Percentiles rank a stretch among this genome's conserved stretches.
These are phyloP conservation scores for Muscicapa adusta DNA, from an alignment of 2,113 vertebrate species.

Conservation along the genomic window DNA sequence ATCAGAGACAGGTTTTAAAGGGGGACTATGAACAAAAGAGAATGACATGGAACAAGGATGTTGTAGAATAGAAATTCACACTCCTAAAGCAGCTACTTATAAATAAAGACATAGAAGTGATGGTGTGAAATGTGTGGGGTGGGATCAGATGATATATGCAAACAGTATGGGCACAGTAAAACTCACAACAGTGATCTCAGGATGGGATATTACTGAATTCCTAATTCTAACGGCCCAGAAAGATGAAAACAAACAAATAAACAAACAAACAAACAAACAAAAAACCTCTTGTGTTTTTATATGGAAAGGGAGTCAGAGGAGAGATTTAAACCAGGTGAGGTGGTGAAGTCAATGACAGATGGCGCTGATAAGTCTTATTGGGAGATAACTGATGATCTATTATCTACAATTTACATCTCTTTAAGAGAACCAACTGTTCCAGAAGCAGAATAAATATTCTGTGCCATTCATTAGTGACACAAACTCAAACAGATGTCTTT, in stretches of 20 bases:
- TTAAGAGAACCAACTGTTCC: conserved; percentile 1
- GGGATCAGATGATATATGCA: background rate
- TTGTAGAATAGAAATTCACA: background rate
- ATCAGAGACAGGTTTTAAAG: background rate
- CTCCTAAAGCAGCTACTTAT: background rate
- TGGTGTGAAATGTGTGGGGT: background rate
- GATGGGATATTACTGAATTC: background rate
- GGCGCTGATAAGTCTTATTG: background rate
- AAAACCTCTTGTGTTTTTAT: background rate
- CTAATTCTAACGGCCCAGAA: background rate
- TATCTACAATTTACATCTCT: background rate
- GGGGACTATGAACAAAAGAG: background rate
- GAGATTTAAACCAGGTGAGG: background rate
- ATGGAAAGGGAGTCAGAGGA: background rate
- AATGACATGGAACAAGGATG: background rate
- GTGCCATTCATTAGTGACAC: background rate
- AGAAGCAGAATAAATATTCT: background rate
- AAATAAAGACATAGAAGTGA: background rate
- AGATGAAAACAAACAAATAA: background rate
- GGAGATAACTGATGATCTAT: background rate
- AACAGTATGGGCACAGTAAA: background rate
- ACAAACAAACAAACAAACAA: background rate
- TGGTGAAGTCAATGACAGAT: background rate
- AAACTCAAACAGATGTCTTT: conserved; percentile 33
- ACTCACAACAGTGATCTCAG: background rate